Conservation (phyloP, 2,113 vertebrate genomes). For the Sarotherodon lohbergeri region DNA sequence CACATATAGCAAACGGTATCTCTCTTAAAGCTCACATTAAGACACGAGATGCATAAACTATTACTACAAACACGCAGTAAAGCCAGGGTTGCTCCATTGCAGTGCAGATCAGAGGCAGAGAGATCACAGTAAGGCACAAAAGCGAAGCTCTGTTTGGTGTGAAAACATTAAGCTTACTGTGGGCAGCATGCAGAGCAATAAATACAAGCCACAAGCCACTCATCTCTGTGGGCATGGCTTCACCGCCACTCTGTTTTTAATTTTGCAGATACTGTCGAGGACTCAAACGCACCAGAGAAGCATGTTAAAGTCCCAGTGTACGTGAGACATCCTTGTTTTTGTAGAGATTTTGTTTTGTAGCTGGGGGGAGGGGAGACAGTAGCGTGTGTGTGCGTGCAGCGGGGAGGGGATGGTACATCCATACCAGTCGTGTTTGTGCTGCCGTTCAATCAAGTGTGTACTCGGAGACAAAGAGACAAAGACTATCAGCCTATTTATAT, state of each 20-base stretch:
- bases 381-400: background rate
- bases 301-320: background rate
- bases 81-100: background rate
- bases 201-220: background rate
- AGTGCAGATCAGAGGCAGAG: background rate
- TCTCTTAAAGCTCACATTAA: background rate
- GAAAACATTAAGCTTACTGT: background rate
- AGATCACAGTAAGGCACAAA: background rate
- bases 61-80: background rate
- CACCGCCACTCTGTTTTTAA: background rate
- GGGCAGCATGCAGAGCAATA: background rate
- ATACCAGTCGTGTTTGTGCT: background rate
- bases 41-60: background rate
- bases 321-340: background rate
- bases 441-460: background rate
- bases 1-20: background rate
- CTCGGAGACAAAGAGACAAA: background rate
- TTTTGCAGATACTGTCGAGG: background rate
- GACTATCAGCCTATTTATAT: background rate
- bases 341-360: background rate
- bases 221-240: background rate
- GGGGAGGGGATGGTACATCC: conserved; percentile 6
- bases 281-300: background rate
- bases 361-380: conserved; percentile 29
- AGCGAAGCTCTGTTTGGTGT: background rate